These are phyloP conservation scores for Lipophrys pholis DNA, from an alignment of 2,113 vertebrate genomes.

Conservation along the genomic window DNA sequence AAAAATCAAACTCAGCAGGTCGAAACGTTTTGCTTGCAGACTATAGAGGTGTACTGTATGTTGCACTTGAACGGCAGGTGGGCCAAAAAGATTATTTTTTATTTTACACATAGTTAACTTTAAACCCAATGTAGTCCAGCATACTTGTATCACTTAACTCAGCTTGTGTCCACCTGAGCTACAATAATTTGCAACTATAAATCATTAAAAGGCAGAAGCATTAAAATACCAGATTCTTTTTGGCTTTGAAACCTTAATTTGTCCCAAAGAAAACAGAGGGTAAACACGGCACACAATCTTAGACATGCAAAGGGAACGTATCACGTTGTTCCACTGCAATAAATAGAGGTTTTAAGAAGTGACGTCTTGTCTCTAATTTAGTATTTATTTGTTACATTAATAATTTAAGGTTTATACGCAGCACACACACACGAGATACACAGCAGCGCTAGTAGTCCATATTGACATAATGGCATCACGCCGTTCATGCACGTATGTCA, in stretches of 20 bases:
- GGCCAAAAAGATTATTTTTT: no score
- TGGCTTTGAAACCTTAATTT: not conserved
- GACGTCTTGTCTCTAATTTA: not conserved
- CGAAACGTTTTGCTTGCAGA: conserved; percentile 6
- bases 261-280: not conserved
- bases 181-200: conserved; percentile 2
- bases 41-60: conserved; percentile 2
- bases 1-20: conserved; percentile 4
- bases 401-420: not conserved
- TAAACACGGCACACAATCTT: not conserved
- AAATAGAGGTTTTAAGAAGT: not conserved
- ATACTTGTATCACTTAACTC: not conserved
- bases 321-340: not conserved
- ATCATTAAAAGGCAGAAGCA: conserved; percentile 12
- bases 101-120: no score
- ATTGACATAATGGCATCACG: no score
- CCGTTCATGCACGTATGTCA: no score
- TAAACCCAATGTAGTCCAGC: not conserved
- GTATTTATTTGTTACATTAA: not conserved
- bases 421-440: no score
- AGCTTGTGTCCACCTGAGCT: not conserved
- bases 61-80: conserved; percentile 18
- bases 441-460: no score
- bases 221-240: not conserved
- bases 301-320: not conserved